A percentile compares a stretch with the other conserved stretches of the same genome.
These are phyloP conservation scores for Aphelenchoides avenae DNA, from an alignment of 1,140 invertebrate species.

Conservation along the genomic window DNA sequence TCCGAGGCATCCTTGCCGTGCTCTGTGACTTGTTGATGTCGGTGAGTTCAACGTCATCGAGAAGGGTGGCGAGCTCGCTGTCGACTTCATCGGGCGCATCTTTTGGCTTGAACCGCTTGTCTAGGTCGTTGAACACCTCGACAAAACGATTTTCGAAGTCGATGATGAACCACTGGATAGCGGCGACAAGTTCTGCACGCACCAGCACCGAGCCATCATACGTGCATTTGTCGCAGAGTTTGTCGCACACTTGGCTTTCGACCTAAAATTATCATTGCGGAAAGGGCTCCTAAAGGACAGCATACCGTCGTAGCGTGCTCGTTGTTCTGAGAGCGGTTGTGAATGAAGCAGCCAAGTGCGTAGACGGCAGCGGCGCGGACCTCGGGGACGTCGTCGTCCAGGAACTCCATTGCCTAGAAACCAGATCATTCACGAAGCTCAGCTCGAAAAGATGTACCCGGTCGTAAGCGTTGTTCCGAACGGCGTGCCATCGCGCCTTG, in stretches of 20 bases:
- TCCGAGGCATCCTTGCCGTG: too few relatives aligned
- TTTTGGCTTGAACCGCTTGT: conserved; percentile 16
- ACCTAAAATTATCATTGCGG: conserved; percentile 38
- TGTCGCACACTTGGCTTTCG: conserved; percentile 53
- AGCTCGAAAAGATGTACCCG: conserved; percentile 19
- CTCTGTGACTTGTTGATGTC: too few relatives aligned
- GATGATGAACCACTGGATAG: conserved; percentile 56
- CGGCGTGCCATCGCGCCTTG: conserved; percentile 87
- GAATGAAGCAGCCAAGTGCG: conserved; percentile 53
- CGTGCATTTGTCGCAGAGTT: conserved; percentile 51
- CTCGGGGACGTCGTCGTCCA: conserved; percentile 53
- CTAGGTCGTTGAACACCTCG: conserved; percentile 37
- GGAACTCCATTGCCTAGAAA: conserved; percentile 30
- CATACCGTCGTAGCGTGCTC: not conserved
- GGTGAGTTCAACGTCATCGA: too few relatives aligned
- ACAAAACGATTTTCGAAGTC: conserved; percentile 52
- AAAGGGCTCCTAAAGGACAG: not conserved
- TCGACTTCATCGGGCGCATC: not conserved
- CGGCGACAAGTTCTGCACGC: conserved; percentile 50
- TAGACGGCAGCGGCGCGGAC: conserved; percentile 56
- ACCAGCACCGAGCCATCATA: conserved; percentile 54
- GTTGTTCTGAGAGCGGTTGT: conserved; percentile 49
- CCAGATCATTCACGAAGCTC: not conserved
- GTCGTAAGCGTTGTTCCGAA: conserved; percentile 88
- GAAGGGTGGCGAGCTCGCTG: not conserved